A percentile compares a stretch with the other conserved stretches of the same genome.
phyloP scores from a whole-genome alignment of 2,888 invertebrate genomes.

The Mimachlamys varia region DNA sequence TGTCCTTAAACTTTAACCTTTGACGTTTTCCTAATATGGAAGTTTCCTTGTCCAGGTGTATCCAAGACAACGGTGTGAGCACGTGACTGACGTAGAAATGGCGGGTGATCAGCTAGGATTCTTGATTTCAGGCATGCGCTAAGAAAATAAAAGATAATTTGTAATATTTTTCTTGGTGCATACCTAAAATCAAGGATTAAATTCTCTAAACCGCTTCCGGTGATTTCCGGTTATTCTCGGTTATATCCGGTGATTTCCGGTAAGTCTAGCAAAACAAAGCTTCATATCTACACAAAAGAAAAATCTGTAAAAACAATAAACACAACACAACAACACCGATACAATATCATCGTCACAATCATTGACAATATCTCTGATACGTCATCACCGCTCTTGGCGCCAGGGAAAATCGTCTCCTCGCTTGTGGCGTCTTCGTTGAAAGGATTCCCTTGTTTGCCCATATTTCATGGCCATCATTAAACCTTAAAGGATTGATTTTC shows the following conservation, averaged over 20 bases:
- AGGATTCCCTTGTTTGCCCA: not conserved
- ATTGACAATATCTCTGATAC: not conserved
- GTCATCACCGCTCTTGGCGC: not conserved
- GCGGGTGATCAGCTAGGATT: slow-evolving; percentile 31
- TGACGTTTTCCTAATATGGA: slow-evolving; percentile 1
- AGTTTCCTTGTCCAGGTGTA: slow-evolving; percentile 12
- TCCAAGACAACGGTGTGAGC: not conserved
- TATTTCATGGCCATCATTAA: not conserved
- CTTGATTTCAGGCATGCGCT: slow-evolving; percentile 36
- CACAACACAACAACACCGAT: slow-evolving; percentile 23
- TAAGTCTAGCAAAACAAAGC: slow-evolving; percentile 8
- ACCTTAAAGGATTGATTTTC: not conserved
- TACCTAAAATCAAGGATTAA: slow-evolving; percentile 36
- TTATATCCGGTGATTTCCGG: slow-evolving; percentile 30
- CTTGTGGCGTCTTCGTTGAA: not conserved
- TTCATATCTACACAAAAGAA: not conserved
- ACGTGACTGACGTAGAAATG: slow-evolving; percentile 3
- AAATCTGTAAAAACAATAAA: not conserved
- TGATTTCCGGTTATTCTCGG: slow-evolving; percentile 22
- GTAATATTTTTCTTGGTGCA: slow-evolving; percentile 36
- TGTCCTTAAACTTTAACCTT: slow-evolving; percentile 34
- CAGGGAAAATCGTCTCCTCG: not conserved
- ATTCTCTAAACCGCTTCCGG: slow-evolving; percentile 30
- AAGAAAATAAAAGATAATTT: slow-evolving; percentile 33
- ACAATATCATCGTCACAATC: slow-evolving; percentile 22